Evolutionary conservation across 2,888 invertebrate genomes (phyloP), one percentile per base, ranked within the genome.

Genomic region (Pseudolycoriella hygida): DNA sequence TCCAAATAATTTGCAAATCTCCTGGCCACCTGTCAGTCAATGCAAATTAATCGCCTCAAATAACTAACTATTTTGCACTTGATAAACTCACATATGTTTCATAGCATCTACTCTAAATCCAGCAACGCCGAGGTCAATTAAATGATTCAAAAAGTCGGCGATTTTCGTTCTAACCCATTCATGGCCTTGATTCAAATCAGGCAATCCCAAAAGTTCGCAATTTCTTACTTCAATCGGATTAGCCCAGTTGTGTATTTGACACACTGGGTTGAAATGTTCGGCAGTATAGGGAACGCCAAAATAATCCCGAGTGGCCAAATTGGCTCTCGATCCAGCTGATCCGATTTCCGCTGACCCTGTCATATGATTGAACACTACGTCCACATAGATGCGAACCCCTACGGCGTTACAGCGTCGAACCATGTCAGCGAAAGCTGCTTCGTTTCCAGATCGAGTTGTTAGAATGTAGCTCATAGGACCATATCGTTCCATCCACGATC

Each of bases 351-450:
- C 25, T 18, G 38, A 48, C 1, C 69, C 76, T 0, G 79, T 74
- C 85, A 85, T 85, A 55, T 86, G 84, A 57, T 85, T 86, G 30
- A 82, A 60, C 0, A 85, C 76, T 0, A 75, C 71, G 55, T 87
- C 86, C 0, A 76, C 80, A 59, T 80, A 84, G 45, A 84, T 75
- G 53, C 77, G 72, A 53, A 89, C 80, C 38, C 86, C 84, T 17
- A 67, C 85, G 3, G 64, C 61, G 56, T 87, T 87, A 60, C 89
- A 89, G 37, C 82, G 66, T 8, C 67, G 63, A 12, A 81, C 70
- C 89, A 89, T 89, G 42, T 75, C 66, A 17, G 67, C 63, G 54
- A 90, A 81, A 43, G 80, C 74, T 0, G 58, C 55, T 57, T 79
- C 77, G 50, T 70, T 69, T 18, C 89, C 89, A 3, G 84, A 84